A percentile compares a stretch with the other conserved stretches of the same genome.
Conservation (phyloP, 2,888 invertebrate species). For the Eumacrocentrus americanus region DNA sequence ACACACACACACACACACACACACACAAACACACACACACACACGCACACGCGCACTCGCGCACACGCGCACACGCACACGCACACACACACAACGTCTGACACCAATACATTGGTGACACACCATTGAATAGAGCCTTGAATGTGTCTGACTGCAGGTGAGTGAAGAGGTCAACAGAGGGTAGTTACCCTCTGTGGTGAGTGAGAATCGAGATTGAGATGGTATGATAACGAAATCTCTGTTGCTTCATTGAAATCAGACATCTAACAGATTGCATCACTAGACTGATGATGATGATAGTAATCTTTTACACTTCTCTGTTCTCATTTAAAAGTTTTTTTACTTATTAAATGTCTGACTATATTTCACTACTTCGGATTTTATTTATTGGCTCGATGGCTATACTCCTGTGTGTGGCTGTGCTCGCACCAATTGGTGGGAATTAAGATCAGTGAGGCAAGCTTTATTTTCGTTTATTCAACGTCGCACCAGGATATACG, state of each 20-base stretch:
- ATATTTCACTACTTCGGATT: neutral
- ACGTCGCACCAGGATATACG: constrained; percentile 17
- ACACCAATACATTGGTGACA: constrained; percentile 12
- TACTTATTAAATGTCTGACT: constrained; percentile 20
- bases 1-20: no score
- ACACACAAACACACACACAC: no score
- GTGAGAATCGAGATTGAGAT: constrained; percentile 33
- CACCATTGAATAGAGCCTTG: constrained; percentile 6
- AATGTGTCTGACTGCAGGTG: constrained; percentile 3
- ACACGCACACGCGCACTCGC: no score
- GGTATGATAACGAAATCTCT: constrained; percentile 42
- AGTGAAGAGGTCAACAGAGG: neutral
- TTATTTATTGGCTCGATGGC: neutral
- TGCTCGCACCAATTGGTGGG: constrained; percentile 33
- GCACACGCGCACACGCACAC: no score
- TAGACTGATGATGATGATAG: no score
- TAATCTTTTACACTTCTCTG: no score
- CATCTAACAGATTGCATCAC: constrained; percentile 44
- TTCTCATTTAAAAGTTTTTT: constrained; percentile 18
- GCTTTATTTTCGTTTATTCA: constrained; percentile 39
- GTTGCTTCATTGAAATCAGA: constrained; percentile 47
- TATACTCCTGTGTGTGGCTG: no score
- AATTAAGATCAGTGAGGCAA: constrained; percentile 35
- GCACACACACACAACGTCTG: no score
- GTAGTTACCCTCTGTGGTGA: neutral